These are phyloP conservation scores for Ypsolopha scabrella DNA, from an alignment of 2,888 invertebrate species.

Conservation along the genomic window DNA sequence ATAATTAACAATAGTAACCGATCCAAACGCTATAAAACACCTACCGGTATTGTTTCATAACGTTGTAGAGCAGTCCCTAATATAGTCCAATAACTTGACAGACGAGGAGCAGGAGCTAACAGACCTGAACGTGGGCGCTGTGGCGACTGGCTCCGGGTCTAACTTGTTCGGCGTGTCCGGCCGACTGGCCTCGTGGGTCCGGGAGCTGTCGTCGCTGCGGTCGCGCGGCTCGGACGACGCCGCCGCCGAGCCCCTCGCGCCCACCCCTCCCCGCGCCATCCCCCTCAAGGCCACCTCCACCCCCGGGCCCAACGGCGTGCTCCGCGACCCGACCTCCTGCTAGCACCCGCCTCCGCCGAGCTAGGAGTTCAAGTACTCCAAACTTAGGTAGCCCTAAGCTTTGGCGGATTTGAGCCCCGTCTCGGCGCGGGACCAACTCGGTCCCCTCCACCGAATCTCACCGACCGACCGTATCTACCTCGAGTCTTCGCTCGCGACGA, in stretches of 20 bases:
- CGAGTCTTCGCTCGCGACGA: slow-evolving; percentile 22
- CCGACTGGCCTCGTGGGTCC: slow-evolving; percentile 62
- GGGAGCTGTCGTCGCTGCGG: slow-evolving; percentile 57
- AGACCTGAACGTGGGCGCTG: slow-evolving; percentile 60
- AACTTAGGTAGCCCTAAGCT: neutral
- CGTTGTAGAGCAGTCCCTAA: too few relatives aligned
- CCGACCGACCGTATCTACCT: slow-evolving; percentile 22
- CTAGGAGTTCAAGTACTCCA: slow-evolving; percentile 7
- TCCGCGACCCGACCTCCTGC: slow-evolving; percentile 16
- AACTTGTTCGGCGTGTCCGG: slow-evolving; percentile 65
- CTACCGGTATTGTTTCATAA: too few relatives aligned
- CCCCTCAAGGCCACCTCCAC: slow-evolving; percentile 22
- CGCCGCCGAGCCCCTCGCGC: slow-evolving; percentile 34
- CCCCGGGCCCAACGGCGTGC: slow-evolving; percentile 35
- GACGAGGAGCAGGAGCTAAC: slow-evolving; percentile 53
- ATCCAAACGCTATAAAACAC: too few relatives aligned
- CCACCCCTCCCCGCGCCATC: slow-evolving; percentile 27
- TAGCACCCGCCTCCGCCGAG: slow-evolving; percentile 1
- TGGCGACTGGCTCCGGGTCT: slow-evolving; percentile 57
- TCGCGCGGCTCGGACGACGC: slow-evolving; percentile 10
- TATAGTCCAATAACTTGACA: slow-evolving; percentile 13
- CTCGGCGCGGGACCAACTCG: slow-evolving; percentile 8
- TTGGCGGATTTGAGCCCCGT: neutral
- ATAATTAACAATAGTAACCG: too few relatives aligned
- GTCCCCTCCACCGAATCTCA: slow-evolving; percentile 10